Base-by-base conservation (phyloP, 2,888 invertebrate species). In the Proisotoma minuta region DNA sequence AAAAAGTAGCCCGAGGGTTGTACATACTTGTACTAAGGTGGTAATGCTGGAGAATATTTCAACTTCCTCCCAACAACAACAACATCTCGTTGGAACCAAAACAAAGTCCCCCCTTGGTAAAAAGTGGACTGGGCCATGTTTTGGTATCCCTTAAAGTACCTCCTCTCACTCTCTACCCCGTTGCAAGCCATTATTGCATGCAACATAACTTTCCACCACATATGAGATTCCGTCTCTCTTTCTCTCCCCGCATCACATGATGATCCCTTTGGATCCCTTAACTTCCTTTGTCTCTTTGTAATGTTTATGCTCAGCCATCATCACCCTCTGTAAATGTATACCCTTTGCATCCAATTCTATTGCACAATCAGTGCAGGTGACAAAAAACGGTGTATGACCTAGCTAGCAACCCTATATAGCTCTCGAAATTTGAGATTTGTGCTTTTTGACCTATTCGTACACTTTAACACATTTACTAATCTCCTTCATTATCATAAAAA, bases 331-430 rank as follows among this genome's bases (percentile, higher is more conserved):
- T 20, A 5, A 18, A 18, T 4, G 43, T 15, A 34, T 15, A 43
- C 43, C 43, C 43, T 43, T 43, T n/a, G 4, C 43, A n/a, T n/a
- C n/a, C n/a, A n/a, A n/a, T n/a, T n/a, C n/a, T n/a, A 43, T 5
- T 43, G 43, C 43, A 43, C 43, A 43, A 43, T 43, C 43, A 43
- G 10, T 12, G 43, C 43, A 43, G 43, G 43, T 43, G 43, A 43
- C 43, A 43, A 43, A 43, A 43, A 43, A 43, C 43, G 43, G 43
- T 15, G 5, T n/a, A 43, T 43, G 43, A 43, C 43, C 43, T 43
- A 43, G 43, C 43, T 18, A 43, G 18, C 4, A 43, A 15, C 43
- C 43, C 5, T 12, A 43, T 43, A n/a, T n/a, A n/a, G n/a, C n/a
- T n/a, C n/a, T n/a, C n/a, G n/a, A n/a, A n/a, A n/a, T n/a, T n/a